These are phyloP conservation scores for Tragelaphus scriptus DNA, from an alignment of 2,113 vertebrate genomes.

Conservation along the genomic window DNA sequence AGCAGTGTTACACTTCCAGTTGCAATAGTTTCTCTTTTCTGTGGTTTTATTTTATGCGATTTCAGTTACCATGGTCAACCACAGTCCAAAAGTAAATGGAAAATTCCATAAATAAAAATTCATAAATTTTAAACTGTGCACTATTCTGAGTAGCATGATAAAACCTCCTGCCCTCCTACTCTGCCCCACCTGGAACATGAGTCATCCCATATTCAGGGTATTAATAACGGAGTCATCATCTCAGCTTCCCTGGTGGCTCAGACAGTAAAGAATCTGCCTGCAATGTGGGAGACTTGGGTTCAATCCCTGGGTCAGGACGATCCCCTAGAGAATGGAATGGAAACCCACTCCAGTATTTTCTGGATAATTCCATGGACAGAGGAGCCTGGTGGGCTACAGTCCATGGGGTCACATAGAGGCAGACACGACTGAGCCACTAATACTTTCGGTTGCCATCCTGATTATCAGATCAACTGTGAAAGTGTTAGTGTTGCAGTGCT, in stretches of 20 bases:
- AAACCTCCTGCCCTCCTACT: not conserved
- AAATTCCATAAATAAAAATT: not conserved
- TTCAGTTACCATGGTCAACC: not conserved
- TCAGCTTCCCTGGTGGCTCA: not conserved
- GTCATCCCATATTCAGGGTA: not conserved
- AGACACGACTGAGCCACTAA: fast-evolving
- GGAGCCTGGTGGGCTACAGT: not conserved
- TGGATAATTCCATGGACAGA: not conserved
- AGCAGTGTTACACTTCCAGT: not conserved
- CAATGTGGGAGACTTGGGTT: not conserved
- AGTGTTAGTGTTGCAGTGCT: no score
- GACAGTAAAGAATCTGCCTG: not conserved
- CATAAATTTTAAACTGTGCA: not conserved
- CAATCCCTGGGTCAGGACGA: not conserved
- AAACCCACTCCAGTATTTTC: not conserved
- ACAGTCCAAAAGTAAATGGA: not conserved
- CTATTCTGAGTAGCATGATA: not conserved
- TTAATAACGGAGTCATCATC: not conserved
- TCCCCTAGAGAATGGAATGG: not conserved
- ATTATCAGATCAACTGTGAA: not conserved
- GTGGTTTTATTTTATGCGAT: not conserved
- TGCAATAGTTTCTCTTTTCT: not conserved
- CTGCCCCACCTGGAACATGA: not conserved
- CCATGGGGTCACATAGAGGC: not conserved
- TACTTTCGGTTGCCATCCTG: not conserved